Conservation (phyloP, 2,797 vertebrate species). For the Bucorvus abyssinicus region DNA sequence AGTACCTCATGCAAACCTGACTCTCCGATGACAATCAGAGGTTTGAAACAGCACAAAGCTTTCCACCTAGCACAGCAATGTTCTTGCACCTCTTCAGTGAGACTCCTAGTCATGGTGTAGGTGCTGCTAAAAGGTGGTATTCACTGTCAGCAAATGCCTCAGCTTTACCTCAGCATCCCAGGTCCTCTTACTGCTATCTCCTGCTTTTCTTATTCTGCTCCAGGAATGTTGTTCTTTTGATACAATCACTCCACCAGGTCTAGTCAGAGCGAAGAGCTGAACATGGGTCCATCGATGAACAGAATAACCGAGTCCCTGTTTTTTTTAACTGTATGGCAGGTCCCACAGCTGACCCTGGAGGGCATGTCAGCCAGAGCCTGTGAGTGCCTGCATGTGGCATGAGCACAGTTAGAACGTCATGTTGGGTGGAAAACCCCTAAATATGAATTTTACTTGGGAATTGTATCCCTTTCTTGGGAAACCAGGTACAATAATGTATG, state of each 20-base stretch:
- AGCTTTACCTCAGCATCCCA: neutral
- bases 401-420: neutral
- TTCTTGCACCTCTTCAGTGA: neutral
- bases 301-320: neutral
- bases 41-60: neutral
- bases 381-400: accelerated
- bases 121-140: neutral
- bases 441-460: neutral
- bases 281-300: neutral
- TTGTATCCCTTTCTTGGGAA: neutral
- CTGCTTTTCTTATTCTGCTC: neutral
- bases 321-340: neutral
- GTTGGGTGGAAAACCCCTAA: neutral
- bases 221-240: accelerated
- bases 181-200: neutral
- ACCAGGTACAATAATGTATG: neutral
- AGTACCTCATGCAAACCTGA: neutral
- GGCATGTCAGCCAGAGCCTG: neutral
- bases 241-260: neutral
- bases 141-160: neutral
- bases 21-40: neutral
- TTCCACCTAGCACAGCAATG: neutral
- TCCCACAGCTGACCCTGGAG: neutral
- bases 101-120: neutral
- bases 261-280: neutral